These are phyloP conservation scores for Agonopterix alstromeriana DNA, from an alignment of 2,888 invertebrate genomes.

Conservation along the genomic window DNA sequence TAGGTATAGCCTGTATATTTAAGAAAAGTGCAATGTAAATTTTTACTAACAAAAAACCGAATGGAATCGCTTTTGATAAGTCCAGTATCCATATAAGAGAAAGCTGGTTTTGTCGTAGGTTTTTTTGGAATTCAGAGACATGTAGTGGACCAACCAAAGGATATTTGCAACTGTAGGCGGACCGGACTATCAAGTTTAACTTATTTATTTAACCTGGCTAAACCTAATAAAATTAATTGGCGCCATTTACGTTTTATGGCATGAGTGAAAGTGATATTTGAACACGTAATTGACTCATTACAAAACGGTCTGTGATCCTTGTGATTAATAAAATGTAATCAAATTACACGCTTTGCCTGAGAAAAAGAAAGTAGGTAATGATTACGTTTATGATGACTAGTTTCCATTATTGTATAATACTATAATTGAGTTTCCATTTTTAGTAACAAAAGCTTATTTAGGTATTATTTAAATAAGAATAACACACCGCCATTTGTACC, in stretches of 20 bases:
- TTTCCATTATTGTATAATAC: too few species aligned
- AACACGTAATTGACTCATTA: neutral
- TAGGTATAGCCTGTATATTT: too few species aligned
- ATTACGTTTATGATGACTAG: too few species aligned
- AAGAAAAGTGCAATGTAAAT: neutral
- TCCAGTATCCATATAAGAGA: constrained; percentile 5
- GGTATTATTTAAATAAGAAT: too few species aligned
- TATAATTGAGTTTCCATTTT: too few species aligned
- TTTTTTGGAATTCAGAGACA: constrained; percentile 10
- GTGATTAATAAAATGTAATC: too few species aligned
- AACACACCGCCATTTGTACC: too few species aligned
- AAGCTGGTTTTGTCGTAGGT: constrained; percentile 11
- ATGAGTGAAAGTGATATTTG: neutral
- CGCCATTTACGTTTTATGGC: neutral
- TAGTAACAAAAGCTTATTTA: too few species aligned
- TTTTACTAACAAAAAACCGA: neutral
- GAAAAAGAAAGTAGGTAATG: too few species aligned
- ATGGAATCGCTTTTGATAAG: neutral
- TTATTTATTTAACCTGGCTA: neutral
- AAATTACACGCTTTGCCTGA: too few species aligned
- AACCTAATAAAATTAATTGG: constrained; percentile 4
- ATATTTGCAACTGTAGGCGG: constrained; percentile 12
- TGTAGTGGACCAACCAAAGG: neutral
- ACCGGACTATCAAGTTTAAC: constrained; percentile 9
- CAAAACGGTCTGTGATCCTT: too few species aligned